Percentiles rank a stretch among this genome's conserved stretches.
phyloP scores from a whole-genome alignment of 1,140 invertebrate species.

The Euura saliciscinereae region DNA sequence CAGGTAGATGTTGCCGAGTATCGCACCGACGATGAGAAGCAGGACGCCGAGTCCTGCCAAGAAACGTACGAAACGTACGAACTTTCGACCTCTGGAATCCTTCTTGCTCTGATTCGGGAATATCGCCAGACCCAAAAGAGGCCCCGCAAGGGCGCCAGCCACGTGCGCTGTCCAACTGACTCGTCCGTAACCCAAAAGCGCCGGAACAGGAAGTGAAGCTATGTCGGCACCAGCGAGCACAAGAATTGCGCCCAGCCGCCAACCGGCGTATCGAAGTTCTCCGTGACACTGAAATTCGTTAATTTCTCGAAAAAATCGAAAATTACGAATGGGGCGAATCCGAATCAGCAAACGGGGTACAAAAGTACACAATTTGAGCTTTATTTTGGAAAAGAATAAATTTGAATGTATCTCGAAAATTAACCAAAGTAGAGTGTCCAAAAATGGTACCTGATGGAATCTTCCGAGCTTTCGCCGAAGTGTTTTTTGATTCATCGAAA shows the following conservation, averaged over 20 bases:
- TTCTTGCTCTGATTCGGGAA: conserved; percentile 63
- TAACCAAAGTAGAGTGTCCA: too few species aligned
- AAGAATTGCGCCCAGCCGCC: conserved; percentile 64
- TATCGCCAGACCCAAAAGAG: conserved; percentile 79
- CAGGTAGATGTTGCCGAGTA: conserved; percentile 54
- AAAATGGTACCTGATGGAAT: too few species aligned
- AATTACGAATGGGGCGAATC: too few species aligned
- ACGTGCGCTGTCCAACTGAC: conserved; percentile 83
- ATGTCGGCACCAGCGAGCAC: conserved; percentile 68
- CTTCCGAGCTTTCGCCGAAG: too few species aligned
- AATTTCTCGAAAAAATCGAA: too few species aligned
- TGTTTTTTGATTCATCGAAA: too few species aligned
- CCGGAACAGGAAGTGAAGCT: conserved; percentile 53
- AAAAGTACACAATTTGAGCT: too few species aligned
- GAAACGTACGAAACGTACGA: conserved; percentile 52
- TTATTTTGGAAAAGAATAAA: too few species aligned
- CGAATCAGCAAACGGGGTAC: too few species aligned
- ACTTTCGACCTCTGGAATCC: conserved; percentile 48
- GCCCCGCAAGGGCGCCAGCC: conserved; percentile 78
- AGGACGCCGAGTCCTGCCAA: conserved; percentile 49
- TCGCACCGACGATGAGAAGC: conserved; percentile 50
- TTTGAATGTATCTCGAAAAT: too few species aligned
- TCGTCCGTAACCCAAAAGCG: conserved; percentile 51
- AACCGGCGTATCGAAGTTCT: conserved; percentile 64
- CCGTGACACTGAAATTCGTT: conserved; percentile 63